A percentile compares a stretch with the other conserved stretches of the same genome.
Conservation (phyloP, 1,140 invertebrate species). For the Lithobius niger region DNA sequence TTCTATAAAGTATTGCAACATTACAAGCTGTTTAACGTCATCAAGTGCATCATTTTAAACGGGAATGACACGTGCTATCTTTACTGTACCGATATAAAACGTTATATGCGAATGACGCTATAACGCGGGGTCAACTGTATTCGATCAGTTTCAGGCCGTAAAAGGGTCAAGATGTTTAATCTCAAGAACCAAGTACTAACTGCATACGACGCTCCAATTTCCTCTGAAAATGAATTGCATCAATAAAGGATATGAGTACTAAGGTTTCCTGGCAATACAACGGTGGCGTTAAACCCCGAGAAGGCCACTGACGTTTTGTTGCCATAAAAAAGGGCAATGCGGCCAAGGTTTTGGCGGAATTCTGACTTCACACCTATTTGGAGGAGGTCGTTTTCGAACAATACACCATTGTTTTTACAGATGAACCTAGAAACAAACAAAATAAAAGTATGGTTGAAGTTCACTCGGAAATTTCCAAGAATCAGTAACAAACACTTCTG, state of each 20-base stretch:
- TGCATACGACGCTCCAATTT: background rate
- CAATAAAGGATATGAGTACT: constrained; percentile 36
- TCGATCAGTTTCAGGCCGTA: background rate
- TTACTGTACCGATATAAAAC: too few species aligned
- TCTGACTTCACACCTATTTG: constrained; percentile 98
- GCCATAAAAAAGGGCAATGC: constrained; percentile 92
- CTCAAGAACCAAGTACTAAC: background rate
- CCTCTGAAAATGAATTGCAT: background rate
- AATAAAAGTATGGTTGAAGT: too few species aligned
- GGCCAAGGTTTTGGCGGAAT: constrained; percentile 84
- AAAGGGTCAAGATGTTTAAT: constrained; percentile 6
- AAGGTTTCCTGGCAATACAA: constrained; percentile 57
- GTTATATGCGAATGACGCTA: too few species aligned
- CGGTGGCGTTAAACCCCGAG: constrained; percentile 54
- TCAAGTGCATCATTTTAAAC: too few species aligned
- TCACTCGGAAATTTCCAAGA: too few species aligned
- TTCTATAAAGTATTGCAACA: too few species aligned
- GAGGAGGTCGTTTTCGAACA: constrained; percentile 96
- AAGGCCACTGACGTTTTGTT: constrained; percentile 86
- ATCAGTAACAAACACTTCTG: too few species aligned
- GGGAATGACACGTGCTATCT: too few species aligned
- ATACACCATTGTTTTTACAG: constrained; percentile 93
- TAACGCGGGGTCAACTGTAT: too few species aligned
- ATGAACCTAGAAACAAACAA: constrained; percentile 54
- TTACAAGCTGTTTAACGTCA: too few species aligned